Evolutionary conservation across 1,140 invertebrate species (phyloP), one percentile per base, ranked within the genome.

Genomic region (Pentalonia nigronervosa): DNA sequence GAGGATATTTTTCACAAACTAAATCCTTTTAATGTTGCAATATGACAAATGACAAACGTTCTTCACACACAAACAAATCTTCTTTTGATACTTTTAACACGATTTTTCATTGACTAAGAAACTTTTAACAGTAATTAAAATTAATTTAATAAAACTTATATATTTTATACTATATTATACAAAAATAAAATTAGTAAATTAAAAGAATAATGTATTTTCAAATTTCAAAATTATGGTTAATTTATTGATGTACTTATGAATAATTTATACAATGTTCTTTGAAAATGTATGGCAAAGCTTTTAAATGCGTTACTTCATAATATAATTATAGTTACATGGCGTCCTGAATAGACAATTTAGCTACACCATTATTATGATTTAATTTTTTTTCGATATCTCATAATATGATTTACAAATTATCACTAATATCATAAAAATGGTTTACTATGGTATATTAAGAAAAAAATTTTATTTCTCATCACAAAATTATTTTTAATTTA

Each of bases 111-210:
- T n/a, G 60, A 67, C 14, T 67, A 17, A 30, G 60, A 67, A 67
- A 67, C 60, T 67, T 67, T 67, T n/a, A n/a, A 67, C 30, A 67
- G 60, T 67, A 67, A 67, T 67, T 67, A 67, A 67, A 67, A 67
- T 67, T 0, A 67, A 67, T 67, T 67, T 14, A 67, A 67, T 67
- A 67, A 6, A 67, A n/a, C 4, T 67, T 67, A 17, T n/a, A n/a
- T n/a, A 67, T 67, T n/a, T 2, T 30, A 50, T 8, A 50, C 48
- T 50, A 50, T 53, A 7, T 53, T 53, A 53, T n/a, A 67, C 14
- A 67, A n/a, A 67, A 30, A 53, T 25, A 56, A 56, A 67, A 67
- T 14, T 67, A n/a, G 11, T 30, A 0, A 30, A 11, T 17, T 67
- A 17, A n/a, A n/a, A 21, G 0, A n/a, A n/a, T 67, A 17, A n/a